Conservation (phyloP, 2,113 vertebrate genomes). For the Bostrychus sinensis region DNA sequence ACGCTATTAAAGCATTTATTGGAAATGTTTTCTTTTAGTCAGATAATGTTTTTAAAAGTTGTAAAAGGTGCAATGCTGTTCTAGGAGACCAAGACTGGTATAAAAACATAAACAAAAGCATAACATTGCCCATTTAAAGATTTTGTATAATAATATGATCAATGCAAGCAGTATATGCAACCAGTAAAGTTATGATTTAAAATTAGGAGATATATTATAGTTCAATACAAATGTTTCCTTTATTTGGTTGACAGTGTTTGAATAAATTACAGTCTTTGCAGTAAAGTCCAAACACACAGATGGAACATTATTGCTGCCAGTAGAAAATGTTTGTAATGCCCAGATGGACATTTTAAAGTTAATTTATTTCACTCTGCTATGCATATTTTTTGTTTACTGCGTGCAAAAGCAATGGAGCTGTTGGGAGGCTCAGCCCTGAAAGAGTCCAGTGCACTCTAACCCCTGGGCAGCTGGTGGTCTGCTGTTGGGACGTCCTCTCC, state of each 20-base stretch:
- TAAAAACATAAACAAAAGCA: no score
- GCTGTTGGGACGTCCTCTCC: constrained; percentile 21
- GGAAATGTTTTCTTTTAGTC: no score
- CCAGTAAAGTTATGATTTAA: no score
- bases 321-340: not conserved
- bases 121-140: no score
- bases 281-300: not conserved
- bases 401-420: not conserved
- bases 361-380: not conserved
- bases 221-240: not conserved
- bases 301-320: not conserved
- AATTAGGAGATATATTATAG: not conserved
- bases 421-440: constrained; percentile 6
- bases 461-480: constrained; percentile 24
- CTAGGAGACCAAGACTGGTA: no score
- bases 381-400: not conserved
- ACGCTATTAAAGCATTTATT: no score
- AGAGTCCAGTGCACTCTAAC: constrained; percentile 35
- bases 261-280: not conserved
- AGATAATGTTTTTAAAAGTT: no score
- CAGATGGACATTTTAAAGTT: not conserved
- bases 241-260: not conserved
- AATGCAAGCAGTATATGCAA: no score
- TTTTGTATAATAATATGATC: no score
- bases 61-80: no score